Conservation (phyloP, 2,113 vertebrate genomes). For the Gracilinanus agilis region DNA sequence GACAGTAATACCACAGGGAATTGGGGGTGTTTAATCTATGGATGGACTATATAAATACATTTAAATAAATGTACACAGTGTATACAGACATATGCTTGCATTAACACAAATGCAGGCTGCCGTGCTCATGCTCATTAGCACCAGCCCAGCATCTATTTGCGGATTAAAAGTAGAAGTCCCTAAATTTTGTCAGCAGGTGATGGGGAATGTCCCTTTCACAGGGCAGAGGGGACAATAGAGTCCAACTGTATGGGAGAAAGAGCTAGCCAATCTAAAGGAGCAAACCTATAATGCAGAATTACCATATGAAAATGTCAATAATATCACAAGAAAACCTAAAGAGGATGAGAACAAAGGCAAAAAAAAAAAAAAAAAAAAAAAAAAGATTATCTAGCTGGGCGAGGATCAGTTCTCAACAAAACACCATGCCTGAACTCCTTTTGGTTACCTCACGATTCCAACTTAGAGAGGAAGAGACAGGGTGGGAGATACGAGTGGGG, state of each 20-base stretch:
- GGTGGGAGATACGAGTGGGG: not conserved
- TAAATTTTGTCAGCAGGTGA: slow-evolving; percentile 72
- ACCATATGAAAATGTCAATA: slow-evolving; percentile 84
- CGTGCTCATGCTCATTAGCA: slow-evolving; percentile 37
- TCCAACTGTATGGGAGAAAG: slow-evolving; percentile 66
- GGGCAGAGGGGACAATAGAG: slow-evolving; percentile 43
- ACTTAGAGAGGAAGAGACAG: slow-evolving; percentile 66
- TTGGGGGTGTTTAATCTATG: slow-evolving; percentile 69
- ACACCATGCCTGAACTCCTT: slow-evolving; percentile 45
- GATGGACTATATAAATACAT: slow-evolving; percentile 66
- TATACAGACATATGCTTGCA: slow-evolving; percentile 63
- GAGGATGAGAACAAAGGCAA: slow-evolving; percentile 78
- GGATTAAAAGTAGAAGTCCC: slow-evolving; percentile 67
- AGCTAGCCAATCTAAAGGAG: slow-evolving; percentile 79
- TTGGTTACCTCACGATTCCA: slow-evolving; percentile 63
- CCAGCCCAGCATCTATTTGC: not conserved
- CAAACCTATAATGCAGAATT: slow-evolving; percentile 76
- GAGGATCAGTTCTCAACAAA: slow-evolving; percentile 66
- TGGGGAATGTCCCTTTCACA: slow-evolving; percentile 68
- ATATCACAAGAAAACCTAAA: slow-evolving; percentile 76
- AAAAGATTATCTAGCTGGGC: slow-evolving; percentile 79
- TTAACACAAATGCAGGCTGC: slow-evolving; percentile 49
- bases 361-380: slow-evolving; percentile 83
- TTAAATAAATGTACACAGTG: slow-evolving; percentile 72
- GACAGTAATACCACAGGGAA: slow-evolving; percentile 66